These are phyloP conservation scores for Sphaerophoria rueppellii DNA, from an alignment of 2,888 invertebrate genomes.

Conservation along the genomic window DNA sequence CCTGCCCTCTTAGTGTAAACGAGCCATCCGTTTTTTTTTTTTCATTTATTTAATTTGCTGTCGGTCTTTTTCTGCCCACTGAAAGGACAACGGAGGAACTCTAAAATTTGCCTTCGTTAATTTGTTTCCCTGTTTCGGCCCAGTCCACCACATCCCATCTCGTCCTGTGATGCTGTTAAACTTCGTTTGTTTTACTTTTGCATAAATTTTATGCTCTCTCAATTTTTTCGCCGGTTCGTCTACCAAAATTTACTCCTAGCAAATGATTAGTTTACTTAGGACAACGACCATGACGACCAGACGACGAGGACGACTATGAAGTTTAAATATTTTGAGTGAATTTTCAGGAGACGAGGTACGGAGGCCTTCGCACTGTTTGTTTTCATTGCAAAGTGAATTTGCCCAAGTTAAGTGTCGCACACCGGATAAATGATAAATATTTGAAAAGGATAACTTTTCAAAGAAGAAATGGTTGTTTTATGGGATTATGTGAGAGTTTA, in stretches of 20 bases:
- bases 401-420: conserved; percentile 6
- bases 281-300: neutral
- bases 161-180: neutral
- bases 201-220: neutral
- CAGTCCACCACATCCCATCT: neutral
- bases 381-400: neutral
- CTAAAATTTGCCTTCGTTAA: conserved; percentile 8
- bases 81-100: neutral
- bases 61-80: conserved; percentile 1
- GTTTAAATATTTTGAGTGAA: conserved; percentile 13
- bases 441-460: conserved; percentile 21
- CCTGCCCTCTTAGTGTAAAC: neutral
- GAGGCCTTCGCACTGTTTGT: neutral
- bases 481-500: neutral
- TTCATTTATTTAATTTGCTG: neutral
- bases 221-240: neutral
- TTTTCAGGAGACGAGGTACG: neutral
- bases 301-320: no score
- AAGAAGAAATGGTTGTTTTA: conserved; percentile 13
- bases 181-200: conserved; percentile 1
- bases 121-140: neutral
- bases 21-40: neutral
- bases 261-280: conserved; percentile 30
- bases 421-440: conserved; percentile 26
- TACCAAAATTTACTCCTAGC: neutral